phyloP scores from a whole-genome alignment of 2,113 vertebrate genomes.

The Leuciscus idus region DNA sequence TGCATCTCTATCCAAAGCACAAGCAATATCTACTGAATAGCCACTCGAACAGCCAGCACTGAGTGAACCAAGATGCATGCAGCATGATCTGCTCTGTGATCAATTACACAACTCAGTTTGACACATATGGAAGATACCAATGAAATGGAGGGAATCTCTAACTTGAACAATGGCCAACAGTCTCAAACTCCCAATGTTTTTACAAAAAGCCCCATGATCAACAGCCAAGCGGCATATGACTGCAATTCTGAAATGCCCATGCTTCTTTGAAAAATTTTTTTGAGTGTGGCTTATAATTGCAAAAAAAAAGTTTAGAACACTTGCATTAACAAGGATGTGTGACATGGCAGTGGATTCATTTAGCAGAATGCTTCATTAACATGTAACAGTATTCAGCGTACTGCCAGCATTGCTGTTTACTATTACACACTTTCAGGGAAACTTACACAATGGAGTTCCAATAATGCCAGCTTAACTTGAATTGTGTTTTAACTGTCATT shows the following conservation, averaged over 20 bases:
- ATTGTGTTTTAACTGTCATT: neutral
- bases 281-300: neutral
- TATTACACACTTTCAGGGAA: neutral
- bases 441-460: neutral
- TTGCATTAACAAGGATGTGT: neutral
- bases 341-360: neutral
- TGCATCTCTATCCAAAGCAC: neutral
- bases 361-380: neutral
- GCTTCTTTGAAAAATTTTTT: neutral
- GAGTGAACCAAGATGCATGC: neutral
- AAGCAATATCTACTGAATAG: neutral
- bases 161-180: neutral
- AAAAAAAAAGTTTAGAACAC: neutral
- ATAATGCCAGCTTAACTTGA: neutral
- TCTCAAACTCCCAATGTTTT: neutral
- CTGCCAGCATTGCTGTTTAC: neutral
- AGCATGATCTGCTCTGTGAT: neutral
- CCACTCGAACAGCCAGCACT: neutral
- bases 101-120: neutral
- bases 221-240: constrained; percentile 2
- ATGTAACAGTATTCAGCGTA: neutral
- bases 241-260: neutral
- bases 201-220: neutral
- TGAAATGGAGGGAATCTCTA: neutral
- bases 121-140: neutral